These are phyloP conservation scores for Chrysomela aeneicollis DNA, from an alignment of 2,888 invertebrate genomes.

Conservation along the genomic window DNA sequence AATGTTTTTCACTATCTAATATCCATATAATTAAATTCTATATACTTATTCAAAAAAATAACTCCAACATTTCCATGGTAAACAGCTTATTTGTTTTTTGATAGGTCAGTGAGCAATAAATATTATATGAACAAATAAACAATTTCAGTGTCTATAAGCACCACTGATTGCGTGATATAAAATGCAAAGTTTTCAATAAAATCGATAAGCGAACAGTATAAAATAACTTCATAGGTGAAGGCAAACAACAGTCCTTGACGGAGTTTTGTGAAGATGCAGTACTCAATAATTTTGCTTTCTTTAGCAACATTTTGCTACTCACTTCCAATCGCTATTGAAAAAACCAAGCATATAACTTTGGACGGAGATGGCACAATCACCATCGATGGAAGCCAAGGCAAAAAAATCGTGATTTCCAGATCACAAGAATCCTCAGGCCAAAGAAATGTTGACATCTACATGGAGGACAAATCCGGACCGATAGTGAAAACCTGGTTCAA, in stretches of 20 bases:
- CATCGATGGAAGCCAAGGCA: conserved; percentile 37
- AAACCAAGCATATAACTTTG: conserved; percentile 37
- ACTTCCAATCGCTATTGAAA: conserved; percentile 20
- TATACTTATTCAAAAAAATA: too few species aligned
- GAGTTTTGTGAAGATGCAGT: conserved; percentile 37
- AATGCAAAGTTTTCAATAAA: neutral
- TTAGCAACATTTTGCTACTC: conserved; percentile 35
- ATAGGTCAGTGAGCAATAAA: neutral
- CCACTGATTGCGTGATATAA: neutral
- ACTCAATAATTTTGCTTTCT: conserved; percentile 32
- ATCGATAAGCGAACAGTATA: neutral
- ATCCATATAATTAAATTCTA: too few species aligned
- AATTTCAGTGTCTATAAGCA: neutral
- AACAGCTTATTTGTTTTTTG: neutral
- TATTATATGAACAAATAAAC: neutral
- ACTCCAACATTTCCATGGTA: neutral
- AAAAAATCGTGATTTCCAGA: conserved; percentile 38
- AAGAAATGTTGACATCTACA: conserved; percentile 38
- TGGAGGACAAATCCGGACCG: conserved; percentile 38
- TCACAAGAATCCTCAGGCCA: conserved; percentile 37
- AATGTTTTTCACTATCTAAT: too few species aligned
- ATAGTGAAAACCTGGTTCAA: conserved; percentile 39
- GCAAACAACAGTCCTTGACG: neutral
- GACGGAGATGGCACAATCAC: conserved; percentile 44
- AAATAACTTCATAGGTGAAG: neutral